Evolutionary conservation across 2,113 vertebrate genomes (phyloP).

Genomic region (Microtus ochrogaster): DNA sequence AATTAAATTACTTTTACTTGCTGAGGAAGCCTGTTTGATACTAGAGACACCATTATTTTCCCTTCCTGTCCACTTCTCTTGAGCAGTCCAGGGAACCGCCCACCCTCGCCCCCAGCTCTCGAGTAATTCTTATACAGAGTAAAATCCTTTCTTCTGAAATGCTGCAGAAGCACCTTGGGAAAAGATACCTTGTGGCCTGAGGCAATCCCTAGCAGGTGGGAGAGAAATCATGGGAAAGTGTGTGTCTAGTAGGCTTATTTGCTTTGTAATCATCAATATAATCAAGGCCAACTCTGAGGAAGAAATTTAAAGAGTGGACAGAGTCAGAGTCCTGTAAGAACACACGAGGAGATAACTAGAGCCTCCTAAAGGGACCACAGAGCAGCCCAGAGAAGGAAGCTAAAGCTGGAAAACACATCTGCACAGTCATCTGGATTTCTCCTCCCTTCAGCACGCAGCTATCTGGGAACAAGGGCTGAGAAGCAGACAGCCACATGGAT

Average conservation of each 20-base stretch:
- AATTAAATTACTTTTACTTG: background rate
- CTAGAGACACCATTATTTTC: background rate
- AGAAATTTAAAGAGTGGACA: background rate
- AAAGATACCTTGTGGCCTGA: background rate
- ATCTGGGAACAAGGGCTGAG: background rate
- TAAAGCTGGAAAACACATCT: background rate
- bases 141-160: background rate
- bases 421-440: background rate
- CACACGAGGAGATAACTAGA: slow-evolving; percentile 13
- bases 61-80: background rate
- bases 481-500: background rate
- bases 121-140: background rate
- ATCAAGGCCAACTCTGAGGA: background rate
- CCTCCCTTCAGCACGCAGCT: background rate
- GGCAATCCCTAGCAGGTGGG: background rate
- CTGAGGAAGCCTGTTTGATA: background rate
- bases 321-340: background rate
- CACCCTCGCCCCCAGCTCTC: background rate
- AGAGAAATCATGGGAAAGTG: background rate
- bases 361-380: background rate
- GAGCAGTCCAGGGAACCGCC: background rate
- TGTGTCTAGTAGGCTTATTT: background rate
- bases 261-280: background rate
- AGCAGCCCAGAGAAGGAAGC: background rate
- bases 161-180: background rate